Percentiles rank a stretch among this genome's conserved stretches.
Evolutionary conservation across 2,797 vertebrate species (phyloP).

Genomic region (Gymnoscopelus microlampas): DNA sequence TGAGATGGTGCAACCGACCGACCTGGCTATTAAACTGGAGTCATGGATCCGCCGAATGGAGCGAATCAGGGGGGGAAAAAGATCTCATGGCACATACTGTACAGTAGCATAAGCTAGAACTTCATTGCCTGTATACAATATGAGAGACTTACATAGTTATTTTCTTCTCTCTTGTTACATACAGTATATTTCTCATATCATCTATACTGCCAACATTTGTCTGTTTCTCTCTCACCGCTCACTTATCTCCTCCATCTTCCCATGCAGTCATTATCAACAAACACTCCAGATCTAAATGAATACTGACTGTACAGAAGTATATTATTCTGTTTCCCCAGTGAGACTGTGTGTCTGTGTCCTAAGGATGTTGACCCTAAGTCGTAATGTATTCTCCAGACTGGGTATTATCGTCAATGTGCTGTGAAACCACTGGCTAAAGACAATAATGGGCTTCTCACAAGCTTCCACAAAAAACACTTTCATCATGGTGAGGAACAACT

Average conservation of each 20-base stretch:
- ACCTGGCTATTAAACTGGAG: no score
- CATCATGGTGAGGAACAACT: slow-evolving; percentile 16
- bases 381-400: slow-evolving; percentile 56
- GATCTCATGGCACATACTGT: no score
- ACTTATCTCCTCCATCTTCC: slow-evolving; percentile 27
- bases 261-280: slow-evolving; percentile 29
- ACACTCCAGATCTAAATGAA: not conserved
- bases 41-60: no score
- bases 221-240: no score
- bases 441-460: slow-evolving; percentile 39
- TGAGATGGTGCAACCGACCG: no score
- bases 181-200: no score
- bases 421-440: slow-evolving; percentile 57
- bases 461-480: slow-evolving; percentile 47
- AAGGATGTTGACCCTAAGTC: slow-evolving; percentile 45
- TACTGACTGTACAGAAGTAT: slow-evolving; percentile 11
- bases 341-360: slow-evolving; percentile 33
- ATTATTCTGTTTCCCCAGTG: slow-evolving; percentile 41
- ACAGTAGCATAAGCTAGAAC: no score
- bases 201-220: no score
- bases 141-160: no score
- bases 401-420: slow-evolving; percentile 48
- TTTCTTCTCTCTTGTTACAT: no score
- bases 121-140: no score
- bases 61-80: no score